Evolutionary conservation across 2,797 vertebrate genomes (phyloP).

Genomic region (Iguana delicatissima): DNA sequence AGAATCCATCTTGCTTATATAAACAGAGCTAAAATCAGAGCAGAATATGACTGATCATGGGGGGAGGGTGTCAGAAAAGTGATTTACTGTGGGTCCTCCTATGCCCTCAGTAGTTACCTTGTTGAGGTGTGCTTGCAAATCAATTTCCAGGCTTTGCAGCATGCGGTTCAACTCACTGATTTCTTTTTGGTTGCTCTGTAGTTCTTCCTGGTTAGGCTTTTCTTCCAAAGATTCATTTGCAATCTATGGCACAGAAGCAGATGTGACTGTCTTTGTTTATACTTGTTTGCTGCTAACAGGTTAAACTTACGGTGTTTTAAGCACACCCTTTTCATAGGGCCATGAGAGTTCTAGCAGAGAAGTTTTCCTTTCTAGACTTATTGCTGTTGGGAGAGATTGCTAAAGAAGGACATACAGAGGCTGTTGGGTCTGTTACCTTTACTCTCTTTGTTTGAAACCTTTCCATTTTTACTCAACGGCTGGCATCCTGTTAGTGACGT

Average conservation of each 20-base stretch:
- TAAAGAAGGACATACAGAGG: neutral
- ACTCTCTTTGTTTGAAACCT: neutral
- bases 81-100: neutral
- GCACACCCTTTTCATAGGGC: neutral
- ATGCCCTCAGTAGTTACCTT: constrained; percentile 81
- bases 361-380: neutral
- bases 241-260: constrained; percentile 77
- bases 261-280: constrained; percentile 19
- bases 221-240: constrained; percentile 78
- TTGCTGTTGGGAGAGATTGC: too few species aligned
- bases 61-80: neutral
- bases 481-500: too few species aligned
- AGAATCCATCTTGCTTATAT: neutral
- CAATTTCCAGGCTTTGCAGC: constrained; percentile 93
- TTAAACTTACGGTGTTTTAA: neutral
- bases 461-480: neutral
- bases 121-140: constrained; percentile 91
- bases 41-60: neutral
- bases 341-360: neutral
- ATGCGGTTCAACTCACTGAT: constrained; percentile 89
- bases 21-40: neutral
- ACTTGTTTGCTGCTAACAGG: neutral
- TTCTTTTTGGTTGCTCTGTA: constrained; percentile 86
- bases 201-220: constrained; percentile 77
- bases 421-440: neutral